Conservation (phyloP, 2,888 invertebrate genomes). For the Nemurella pictetii region DNA sequence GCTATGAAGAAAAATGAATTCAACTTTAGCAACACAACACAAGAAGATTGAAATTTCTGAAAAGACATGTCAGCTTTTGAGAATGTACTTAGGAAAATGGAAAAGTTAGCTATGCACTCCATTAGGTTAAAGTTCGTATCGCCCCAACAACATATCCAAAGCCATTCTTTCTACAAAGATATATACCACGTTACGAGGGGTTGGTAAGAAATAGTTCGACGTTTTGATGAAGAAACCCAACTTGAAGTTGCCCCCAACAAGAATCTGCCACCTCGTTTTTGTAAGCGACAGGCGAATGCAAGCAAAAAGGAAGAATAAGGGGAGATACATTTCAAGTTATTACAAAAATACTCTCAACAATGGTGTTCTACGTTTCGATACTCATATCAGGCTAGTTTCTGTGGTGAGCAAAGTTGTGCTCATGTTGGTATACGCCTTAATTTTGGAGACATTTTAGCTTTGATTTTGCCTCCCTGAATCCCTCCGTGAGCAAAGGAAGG, state of each 20-base stretch:
- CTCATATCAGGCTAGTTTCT: no score
- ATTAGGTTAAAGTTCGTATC: slow-evolving; percentile 5
- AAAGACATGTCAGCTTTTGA: slow-evolving; percentile 1
- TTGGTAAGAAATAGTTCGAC: neutral
- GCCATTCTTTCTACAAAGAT: neutral
- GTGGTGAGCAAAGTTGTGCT: no score
- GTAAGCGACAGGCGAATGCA: neutral
- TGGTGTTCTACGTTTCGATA: no score
- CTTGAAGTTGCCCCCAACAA: neutral
- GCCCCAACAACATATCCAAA: neutral
- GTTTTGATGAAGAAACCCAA: neutral
- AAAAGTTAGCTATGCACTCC: slow-evolving; percentile 31
- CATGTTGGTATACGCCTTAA: no score
- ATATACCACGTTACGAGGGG: neutral
- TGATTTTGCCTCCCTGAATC: neutral
- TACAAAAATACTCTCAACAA: no score
- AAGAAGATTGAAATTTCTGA: slow-evolving; percentile 30
- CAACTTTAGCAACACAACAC: slow-evolving; percentile 5
- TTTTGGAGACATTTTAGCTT: no score
- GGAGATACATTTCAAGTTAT: no score
- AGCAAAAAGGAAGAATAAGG: no score
- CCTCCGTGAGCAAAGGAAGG: neutral
- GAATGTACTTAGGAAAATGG: slow-evolving; percentile 36
- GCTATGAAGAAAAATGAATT: neutral
- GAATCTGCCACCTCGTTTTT: neutral